Conservation (phyloP, 2,797 vertebrate species). For the Poeciliopsis paucimaculata region DNA sequence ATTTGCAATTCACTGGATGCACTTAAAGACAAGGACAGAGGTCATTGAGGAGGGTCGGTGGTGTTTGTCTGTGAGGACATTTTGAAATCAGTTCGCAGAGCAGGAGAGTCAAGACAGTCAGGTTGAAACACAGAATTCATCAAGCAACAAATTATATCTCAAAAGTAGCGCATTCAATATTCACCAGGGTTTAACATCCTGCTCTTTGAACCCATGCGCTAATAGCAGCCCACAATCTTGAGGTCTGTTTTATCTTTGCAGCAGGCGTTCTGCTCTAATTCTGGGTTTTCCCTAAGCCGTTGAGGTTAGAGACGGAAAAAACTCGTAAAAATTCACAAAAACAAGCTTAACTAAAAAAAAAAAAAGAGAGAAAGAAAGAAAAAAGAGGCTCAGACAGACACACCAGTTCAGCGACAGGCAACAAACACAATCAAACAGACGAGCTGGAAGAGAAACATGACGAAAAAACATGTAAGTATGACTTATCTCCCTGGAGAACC, state of each 20-base stretch:
- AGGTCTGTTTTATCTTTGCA: constrained; percentile 45
- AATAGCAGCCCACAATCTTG: constrained; percentile 14
- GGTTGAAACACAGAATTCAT: not conserved
- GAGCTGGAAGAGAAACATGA: not conserved
- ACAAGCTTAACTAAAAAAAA: constrained; percentile 4
- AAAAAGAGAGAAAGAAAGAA: no score
- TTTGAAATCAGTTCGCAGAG: not conserved
- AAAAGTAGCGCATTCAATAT: not conserved
- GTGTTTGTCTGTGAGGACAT: not conserved
- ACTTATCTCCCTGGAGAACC: not conserved
- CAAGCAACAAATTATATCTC: not conserved
- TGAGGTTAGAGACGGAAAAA: constrained; percentile 61
- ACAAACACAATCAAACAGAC: constrained; percentile 10
- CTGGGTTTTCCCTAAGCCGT: constrained; percentile 67
- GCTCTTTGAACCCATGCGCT: not conserved
- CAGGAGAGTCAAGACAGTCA: not conserved
- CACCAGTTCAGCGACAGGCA: not conserved
- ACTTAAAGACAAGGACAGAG: not conserved
- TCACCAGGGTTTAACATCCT: not conserved
- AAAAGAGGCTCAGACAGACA: not conserved
- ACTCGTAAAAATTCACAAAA: constrained; percentile 43
- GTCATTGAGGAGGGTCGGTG: not conserved
- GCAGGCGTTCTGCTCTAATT: not conserved
- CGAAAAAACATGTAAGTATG: constrained; percentile 26
- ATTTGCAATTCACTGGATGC: not conserved